Evolutionary conservation across 2,797 vertebrate species (phyloP), one percentile per base, ranked within the genome.

Genomic region (Danio aesculapii): DNA sequence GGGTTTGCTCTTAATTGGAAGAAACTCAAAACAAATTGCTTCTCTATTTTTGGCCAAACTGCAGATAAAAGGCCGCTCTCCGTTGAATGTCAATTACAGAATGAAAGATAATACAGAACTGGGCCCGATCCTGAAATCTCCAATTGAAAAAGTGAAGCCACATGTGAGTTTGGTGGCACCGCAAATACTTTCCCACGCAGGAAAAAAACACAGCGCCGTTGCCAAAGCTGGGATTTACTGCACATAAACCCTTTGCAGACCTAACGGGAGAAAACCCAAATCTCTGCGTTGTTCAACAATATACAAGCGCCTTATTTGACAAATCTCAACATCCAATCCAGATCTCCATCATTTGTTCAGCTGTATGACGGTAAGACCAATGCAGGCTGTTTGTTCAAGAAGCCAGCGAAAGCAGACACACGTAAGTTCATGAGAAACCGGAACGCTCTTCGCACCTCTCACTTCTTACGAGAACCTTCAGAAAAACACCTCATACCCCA

Each of bases 141-240:
- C 86, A 83, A 88, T 85, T 86, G 89, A 84, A 71, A 90, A 92
- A 94, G 92, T 89, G 91, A 90, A 92, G 90, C 92, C 93, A 94
- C 91, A 94, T 95, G 94, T 91, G 85, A 84, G 87, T 87, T 90
- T 83, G 63, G 78, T 81, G 77, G 84, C 86, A 86, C 87, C 90
- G 83, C 87, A 83, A 91, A 93, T 89, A 92, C 90, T 94, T 94
- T 94, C 92, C 93, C 92, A 94, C 84, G 79, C 62, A 57, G 72
- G 72, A 44, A 64, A 84, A 83, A 77, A 88, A 87, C 80, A 79
- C 82, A 84, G 78, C 7, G 58, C 62, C 43, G 73, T 10, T 4
- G 64, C 85, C 79, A 79, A 84, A 84, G 83, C 77, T 64, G 58
- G 88, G 84, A 89, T 90, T 91, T 88, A 89, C 83, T 82, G 87